phyloP scores from a whole-genome alignment of 2,797 vertebrate genomes.

The Phaenicophaeus curvirostris region DNA sequence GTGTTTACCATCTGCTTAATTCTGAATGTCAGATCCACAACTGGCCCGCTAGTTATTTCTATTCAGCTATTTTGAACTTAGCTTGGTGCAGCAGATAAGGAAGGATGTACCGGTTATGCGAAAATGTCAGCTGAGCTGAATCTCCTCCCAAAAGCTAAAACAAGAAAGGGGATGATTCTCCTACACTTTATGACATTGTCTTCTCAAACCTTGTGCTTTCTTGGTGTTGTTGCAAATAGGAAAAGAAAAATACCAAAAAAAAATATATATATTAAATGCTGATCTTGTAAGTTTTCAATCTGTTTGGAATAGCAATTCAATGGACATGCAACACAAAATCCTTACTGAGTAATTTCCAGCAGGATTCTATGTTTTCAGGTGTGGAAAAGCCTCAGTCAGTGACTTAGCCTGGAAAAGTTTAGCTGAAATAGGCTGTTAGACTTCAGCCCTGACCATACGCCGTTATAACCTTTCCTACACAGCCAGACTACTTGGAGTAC shows the following conservation, averaged over 20 bases:
- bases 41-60: conserved; percentile 55
- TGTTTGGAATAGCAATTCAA: background rate
- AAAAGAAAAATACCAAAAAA: background rate
- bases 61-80: conserved; percentile 54
- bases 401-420: background rate
- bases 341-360: background rate
- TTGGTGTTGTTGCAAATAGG: background rate
- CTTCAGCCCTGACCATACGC: background rate
- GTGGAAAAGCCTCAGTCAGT: background rate
- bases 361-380: background rate
- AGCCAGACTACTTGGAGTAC: background rate
- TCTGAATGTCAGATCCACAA: conserved; percentile 70
- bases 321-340: background rate
- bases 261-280: background rate
- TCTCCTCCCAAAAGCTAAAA: background rate
- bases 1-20: conserved; percentile 68
- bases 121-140: conserved; percentile 43
- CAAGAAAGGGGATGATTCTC: background rate
- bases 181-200: background rate
- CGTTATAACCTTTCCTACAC: background rate
- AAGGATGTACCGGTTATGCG: background rate
- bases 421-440: background rate
- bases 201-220: background rate
- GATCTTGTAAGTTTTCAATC: background rate
- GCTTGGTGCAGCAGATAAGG: background rate